A percentile compares a stretch with the other conserved stretches of the same genome.
Evolutionary conservation across 2,888 invertebrate species (phyloP).

Genomic region (Drosophila yooni): DNA sequence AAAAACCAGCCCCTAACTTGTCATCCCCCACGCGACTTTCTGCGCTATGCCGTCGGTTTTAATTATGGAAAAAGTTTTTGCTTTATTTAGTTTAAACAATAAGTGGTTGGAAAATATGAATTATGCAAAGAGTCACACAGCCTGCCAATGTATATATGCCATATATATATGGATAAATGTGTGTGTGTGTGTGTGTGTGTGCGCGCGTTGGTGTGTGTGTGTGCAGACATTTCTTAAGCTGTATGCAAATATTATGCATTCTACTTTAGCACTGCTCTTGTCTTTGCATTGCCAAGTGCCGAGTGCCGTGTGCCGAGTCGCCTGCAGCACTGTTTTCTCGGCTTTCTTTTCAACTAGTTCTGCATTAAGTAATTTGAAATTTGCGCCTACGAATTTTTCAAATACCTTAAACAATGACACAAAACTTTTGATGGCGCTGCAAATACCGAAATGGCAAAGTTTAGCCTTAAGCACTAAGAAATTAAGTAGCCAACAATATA

Average conservation of each 20-base stretch:
- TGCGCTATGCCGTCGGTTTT: constrained; percentile 65
- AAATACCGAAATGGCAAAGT: background rate
- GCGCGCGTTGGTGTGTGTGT: constrained; percentile 14
- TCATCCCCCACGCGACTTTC: constrained; percentile 31
- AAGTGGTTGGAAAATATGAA: constrained; percentile 77
- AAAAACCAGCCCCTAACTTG: background rate
- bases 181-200: constrained; percentile 2
- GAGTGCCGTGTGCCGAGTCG: constrained; percentile 34
- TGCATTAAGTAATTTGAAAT: constrained; percentile 63
- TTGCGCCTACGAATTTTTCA: constrained; percentile 8
- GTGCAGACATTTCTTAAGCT: constrained; percentile 62
- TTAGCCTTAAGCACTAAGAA: too few species aligned
- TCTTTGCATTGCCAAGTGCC: constrained; percentile 46
- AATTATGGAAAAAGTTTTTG: constrained; percentile 79
- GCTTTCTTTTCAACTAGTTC: constrained; percentile 37
- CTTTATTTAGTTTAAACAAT: constrained; percentile 77
- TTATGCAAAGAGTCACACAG: constrained; percentile 61
- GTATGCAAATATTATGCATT: constrained; percentile 66
- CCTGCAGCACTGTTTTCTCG: constrained; percentile 19
- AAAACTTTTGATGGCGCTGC: background rate
- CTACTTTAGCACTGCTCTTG: constrained; percentile 38
- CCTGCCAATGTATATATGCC: constrained; percentile 26
- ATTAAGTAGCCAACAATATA: background rate
- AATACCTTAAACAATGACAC: background rate
- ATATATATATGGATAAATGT: constrained; percentile 2